Percentiles rank a stretch among this genome's conserved stretches.
These are phyloP conservation scores for Habropoda laboriosa DNA, from an alignment of 1,140 invertebrate species.

Conservation along the genomic window DNA sequence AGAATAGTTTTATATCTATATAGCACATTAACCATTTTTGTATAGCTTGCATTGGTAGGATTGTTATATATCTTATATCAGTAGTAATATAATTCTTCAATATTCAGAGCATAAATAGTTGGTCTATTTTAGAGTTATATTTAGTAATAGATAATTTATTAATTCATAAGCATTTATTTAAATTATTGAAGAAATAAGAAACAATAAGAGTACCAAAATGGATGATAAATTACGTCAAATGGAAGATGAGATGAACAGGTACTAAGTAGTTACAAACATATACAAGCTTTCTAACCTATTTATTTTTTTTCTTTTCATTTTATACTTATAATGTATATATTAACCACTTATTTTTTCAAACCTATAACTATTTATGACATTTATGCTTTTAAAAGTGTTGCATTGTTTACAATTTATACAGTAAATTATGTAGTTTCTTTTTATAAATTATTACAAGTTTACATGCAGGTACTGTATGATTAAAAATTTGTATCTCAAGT, in stretches of 20 bases:
- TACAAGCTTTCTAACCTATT: slow-evolving; percentile 14
- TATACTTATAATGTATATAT: background rate
- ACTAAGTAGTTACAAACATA: slow-evolving; percentile 45
- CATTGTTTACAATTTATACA: background rate
- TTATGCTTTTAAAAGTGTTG: background rate
- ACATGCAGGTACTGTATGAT: background rate
- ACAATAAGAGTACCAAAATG: slow-evolving; percentile 67
- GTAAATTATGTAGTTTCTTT: slow-evolving; percentile 4
- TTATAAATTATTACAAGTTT: slow-evolving; percentile 12
- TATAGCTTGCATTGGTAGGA: background rate
- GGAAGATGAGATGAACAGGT: slow-evolving; percentile 93
- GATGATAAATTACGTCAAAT: slow-evolving; percentile 85
- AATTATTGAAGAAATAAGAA: slow-evolving; percentile 43
- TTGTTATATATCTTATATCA: too few relatives aligned
- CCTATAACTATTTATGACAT: background rate
- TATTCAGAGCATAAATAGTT: background rate
- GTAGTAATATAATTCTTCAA: background rate
- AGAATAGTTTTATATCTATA: background rate
- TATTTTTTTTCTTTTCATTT: background rate
- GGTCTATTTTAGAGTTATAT: background rate
- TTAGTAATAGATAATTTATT: background rate
- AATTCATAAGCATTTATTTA: slow-evolving; percentile 19
- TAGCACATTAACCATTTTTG: background rate
- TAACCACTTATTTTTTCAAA: background rate
- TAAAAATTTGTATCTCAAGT: background rate